Conservation (phyloP, 2,888 invertebrate species). For the Myathropa florea region DNA sequence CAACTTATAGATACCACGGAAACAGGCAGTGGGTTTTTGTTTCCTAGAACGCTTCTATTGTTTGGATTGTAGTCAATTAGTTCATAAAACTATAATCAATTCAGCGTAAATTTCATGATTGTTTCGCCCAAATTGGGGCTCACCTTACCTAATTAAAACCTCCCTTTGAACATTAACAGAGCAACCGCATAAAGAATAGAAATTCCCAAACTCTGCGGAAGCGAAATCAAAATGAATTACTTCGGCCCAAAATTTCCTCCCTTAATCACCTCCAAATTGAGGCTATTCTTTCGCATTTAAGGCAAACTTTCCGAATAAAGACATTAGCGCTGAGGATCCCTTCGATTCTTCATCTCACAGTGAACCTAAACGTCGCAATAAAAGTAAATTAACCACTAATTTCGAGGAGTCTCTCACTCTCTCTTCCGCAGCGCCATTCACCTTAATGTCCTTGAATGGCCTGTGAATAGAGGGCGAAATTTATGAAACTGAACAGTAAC, state of each 20-base stretch:
- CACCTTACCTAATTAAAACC: neutral
- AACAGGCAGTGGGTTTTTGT: neutral
- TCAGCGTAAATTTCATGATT: neutral
- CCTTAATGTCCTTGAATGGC: constrained; percentile 15
- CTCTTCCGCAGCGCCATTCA: neutral
- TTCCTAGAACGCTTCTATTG: neutral
- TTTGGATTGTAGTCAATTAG: neutral
- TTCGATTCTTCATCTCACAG: constrained; percentile 23
- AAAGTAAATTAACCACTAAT: constrained; percentile 59
- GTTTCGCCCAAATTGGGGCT: neutral
- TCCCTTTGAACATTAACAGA: neutral
- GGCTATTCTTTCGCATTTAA: constrained; percentile 23
- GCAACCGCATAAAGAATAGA: neutral
- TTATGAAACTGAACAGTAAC: constrained; percentile 30
- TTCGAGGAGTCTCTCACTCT: neutral
- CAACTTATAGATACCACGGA: neutral
- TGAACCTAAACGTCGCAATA: constrained; percentile 39
- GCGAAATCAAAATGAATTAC: constrained; percentile 44
- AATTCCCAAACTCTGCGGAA: neutral
- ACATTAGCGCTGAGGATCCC: constrained; percentile 21
- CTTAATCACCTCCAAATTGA: constrained; percentile 11
- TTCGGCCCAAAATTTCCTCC: neutral
- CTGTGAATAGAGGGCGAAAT: constrained; percentile 24
- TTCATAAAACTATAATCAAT: neutral
- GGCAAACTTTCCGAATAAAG: constrained; percentile 14